These are phyloP conservation scores for Fragum fragum DNA, from an alignment of 2,888 invertebrate species.

Conservation along the genomic window DNA sequence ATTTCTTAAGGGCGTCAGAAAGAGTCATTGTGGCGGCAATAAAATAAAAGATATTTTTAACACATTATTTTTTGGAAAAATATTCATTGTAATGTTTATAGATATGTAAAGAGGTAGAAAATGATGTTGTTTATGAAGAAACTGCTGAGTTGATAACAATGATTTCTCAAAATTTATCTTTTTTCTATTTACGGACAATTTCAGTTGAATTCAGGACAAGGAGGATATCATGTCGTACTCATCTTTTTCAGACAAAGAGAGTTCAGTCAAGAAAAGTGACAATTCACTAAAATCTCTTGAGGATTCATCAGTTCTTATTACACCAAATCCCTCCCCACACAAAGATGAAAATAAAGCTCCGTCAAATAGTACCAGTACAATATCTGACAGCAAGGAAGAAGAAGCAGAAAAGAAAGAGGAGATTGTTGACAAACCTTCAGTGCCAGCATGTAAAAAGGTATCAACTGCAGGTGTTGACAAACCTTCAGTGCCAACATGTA, in stretches of 20 bases:
- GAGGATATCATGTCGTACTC: too few relatives aligned
- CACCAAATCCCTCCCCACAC: constrained; percentile 78
- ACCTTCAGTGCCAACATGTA: constrained; percentile 47
- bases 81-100: too few relatives aligned
- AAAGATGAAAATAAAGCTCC: constrained; percentile 52
- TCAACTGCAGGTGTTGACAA: constrained; percentile 7
- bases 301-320: constrained; percentile 72
- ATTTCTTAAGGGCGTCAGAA: too few relatives aligned
- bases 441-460: constrained; percentile 66
- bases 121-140: too few relatives aligned
- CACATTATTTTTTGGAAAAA: too few relatives aligned
- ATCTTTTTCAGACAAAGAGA: neutral
- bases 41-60: too few relatives aligned
- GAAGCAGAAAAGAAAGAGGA: constrained; percentile 14
- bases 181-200: too few relatives aligned
- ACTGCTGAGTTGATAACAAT: too few relatives aligned
- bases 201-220: too few relatives aligned
- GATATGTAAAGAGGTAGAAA: too few relatives aligned
- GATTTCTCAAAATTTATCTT: too few relatives aligned
- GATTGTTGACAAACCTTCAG: constrained; percentile 15
- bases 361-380: neutral
- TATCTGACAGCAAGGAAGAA: constrained; percentile 2
- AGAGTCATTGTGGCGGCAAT: too few relatives aligned
- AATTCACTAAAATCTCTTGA: constrained; percentile 18
- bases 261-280: neutral